phyloP scores from a whole-genome alignment of 2,113 vertebrate species.

The Lota lota region DNA sequence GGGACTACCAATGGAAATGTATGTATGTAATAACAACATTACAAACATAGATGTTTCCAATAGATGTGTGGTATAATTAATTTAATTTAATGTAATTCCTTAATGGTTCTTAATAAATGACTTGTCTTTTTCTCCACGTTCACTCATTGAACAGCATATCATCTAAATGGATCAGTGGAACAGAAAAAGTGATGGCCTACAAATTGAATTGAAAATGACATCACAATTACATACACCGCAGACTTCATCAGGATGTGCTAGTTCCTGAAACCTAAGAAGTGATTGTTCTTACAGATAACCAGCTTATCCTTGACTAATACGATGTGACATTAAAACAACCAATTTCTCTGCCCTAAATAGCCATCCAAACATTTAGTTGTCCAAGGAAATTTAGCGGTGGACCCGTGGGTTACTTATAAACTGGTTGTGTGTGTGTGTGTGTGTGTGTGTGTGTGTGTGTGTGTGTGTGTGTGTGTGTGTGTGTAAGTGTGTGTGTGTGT shows the following conservation, averaged over 20 bases:
- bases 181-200: not conserved
- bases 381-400: conserved; percentile 59
- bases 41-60: too few relatives aligned
- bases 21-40: too few relatives aligned
- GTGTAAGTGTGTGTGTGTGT: not conserved
- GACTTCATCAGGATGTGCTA: too few relatives aligned
- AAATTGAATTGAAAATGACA: too few relatives aligned
- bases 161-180: conserved; percentile 67
- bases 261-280: not conserved
- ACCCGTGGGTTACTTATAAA: conserved; percentile 58
- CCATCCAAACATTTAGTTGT: conserved; percentile 65
- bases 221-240: too few relatives aligned
- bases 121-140: too few relatives aligned
- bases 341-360: conserved; percentile 52
- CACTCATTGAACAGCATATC: too few relatives aligned
- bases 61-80: too few relatives aligned
- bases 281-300: not conserved
- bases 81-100: too few relatives aligned
- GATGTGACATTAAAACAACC: conserved; percentile 39
- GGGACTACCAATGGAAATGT: too few relatives aligned
- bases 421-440: conserved; percentile 47
- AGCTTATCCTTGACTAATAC: conserved; percentile 31
- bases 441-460: conserved; percentile 1
- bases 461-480: not conserved
- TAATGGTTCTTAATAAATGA: too few relatives aligned